Base-by-base conservation (phyloP, 2,797 vertebrate species). In the Eurystomus glaucurus region DNA sequence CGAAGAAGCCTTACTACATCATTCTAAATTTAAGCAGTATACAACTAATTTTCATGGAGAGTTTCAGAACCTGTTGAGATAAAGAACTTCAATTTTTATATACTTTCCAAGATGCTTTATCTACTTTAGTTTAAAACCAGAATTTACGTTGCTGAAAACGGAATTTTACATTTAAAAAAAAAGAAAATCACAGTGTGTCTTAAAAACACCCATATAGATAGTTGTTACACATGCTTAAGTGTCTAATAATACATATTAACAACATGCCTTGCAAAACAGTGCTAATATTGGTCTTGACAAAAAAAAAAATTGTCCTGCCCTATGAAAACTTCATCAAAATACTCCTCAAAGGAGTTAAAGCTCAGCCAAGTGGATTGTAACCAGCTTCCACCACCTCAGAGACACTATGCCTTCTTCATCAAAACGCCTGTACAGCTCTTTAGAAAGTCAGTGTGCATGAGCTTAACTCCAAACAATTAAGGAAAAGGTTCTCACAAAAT, bases 391-490 rank as follows among this genome's bases (percentile, higher is more conserved):
- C 70, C 78, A 72, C 50, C 60, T 83, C 75, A 88, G 29, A 82
- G 46, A 79, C 26, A 25, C 46, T 10, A 15, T 5, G 52, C 37
- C 21, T 80, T n/a, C 85, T 80, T 85, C 50, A 93, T 19, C 50
- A 93, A 86, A 76, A 54, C 9, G 62, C 57, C 77, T 62, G 50
- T 25, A 50, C 28, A 85, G 70, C 33, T 71, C 82, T 95, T 81
- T 9, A 93, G 26, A 65, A 90, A 91, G 46, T 70, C 81, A 91
- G 48, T n/a, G 74, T 37, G 39, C 14, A 68, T 6, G 29, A 94
- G 43, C 51, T 90, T 48, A 91, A 94, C 91, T 90, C 45, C 82
- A 75, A 94, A 95, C 87, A 94, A 90, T 66, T 68, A 77, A 78
- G 71, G 69, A 93, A 82, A 69, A 4, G 11, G 48, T 84, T 90